phyloP scores from a whole-genome alignment of 2,113 vertebrate species.

The Rutilus rutilus region DNA sequence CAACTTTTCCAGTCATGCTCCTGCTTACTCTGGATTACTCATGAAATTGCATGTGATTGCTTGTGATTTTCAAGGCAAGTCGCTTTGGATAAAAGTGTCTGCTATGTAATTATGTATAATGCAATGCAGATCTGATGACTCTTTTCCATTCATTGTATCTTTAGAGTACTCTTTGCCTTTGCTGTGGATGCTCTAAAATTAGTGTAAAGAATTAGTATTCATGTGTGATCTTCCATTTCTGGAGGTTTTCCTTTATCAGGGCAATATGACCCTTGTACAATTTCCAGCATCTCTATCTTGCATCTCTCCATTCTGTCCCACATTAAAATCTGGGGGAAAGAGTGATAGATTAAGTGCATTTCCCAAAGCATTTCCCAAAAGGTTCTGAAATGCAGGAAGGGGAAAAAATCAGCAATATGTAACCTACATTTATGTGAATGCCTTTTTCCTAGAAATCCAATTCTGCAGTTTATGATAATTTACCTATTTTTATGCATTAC shows the following conservation, averaged over 20 bases:
- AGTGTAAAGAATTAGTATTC: not conserved
- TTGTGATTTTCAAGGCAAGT: not conserved
- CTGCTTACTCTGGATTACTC: not conserved
- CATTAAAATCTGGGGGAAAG: not conserved
- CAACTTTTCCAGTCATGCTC: not conserved
- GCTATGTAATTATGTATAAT: constrained; percentile 6
- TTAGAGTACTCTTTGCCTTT: not conserved
- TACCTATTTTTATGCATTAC: constrained; percentile 19
- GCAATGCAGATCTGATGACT: not conserved
- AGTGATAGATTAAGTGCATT: not conserved
- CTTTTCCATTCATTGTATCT: not conserved
- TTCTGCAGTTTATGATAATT: constrained; percentile 1
- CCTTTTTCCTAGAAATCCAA: constrained; percentile 6
- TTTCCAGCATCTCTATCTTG: not conserved
- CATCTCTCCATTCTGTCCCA: not conserved
- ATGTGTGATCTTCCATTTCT: not conserved
- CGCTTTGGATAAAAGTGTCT: not conserved
- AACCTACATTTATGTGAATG: not conserved
- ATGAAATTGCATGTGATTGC: not conserved
- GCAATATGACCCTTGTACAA: not conserved
- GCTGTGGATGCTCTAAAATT: not conserved
- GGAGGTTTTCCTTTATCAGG: not conserved
- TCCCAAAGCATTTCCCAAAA: not conserved
- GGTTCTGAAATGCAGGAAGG: not conserved
- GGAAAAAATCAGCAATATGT: not conserved